Conservation (phyloP, 2,113 vertebrate species). For the Leucosticte australis region DNA sequence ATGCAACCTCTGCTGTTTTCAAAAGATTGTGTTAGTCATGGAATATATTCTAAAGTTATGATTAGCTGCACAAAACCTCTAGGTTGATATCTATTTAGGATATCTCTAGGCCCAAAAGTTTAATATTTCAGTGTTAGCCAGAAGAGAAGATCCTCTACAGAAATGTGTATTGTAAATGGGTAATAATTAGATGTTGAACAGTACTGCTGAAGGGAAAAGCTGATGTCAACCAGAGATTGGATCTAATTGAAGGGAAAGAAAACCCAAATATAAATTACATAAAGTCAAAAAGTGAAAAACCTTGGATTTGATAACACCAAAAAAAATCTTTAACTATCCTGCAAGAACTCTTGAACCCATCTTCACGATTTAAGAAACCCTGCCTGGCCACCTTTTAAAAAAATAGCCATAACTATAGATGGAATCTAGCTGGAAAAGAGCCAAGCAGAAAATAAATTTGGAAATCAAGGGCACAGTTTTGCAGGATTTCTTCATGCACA, state of each 20-base stretch:
- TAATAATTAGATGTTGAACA: background rate
- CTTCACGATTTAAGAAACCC: rapidly evolving
- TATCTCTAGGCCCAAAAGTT: background rate
- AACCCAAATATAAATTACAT: background rate
- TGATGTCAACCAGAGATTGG: background rate
- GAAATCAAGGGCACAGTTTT: background rate
- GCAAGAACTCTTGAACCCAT: background rate
- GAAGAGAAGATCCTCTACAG: background rate
- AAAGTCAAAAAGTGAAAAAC: background rate
- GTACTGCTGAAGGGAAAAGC: background rate
- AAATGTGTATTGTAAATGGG: background rate
- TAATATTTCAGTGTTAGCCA: background rate
- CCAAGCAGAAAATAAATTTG: background rate
- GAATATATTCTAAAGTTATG: background rate
- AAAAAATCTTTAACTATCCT: background rate
- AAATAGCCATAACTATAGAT: background rate
- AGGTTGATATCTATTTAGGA: background rate
- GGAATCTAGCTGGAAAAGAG: background rate
- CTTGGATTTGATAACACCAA: background rate
- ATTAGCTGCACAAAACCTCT: background rate
- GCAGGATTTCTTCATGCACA: background rate
- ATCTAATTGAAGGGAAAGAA: background rate
- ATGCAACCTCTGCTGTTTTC: background rate
- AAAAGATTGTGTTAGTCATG: background rate
- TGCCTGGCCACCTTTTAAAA: background rate